Evolutionary conservation across 2,113 vertebrate genomes (phyloP), one percentile per base, ranked within the genome.

Genomic region (Xerus inauris): DNA sequence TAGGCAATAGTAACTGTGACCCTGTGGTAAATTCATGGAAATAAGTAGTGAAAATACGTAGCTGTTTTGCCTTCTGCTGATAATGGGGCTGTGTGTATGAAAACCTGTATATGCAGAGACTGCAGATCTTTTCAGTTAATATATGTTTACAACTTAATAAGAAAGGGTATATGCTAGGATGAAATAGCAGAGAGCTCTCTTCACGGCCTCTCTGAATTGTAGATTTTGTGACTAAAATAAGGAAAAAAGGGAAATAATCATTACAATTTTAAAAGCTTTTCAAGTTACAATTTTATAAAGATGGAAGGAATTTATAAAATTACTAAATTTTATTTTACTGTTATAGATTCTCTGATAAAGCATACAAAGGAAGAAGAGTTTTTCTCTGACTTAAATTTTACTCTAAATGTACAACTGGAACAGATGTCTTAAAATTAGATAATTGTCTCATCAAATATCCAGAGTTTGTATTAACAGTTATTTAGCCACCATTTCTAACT

Each of bases 171-270:
- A 45, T 32, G 32, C 13, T 79, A 7, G 51, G 67, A 72, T 30
- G 1, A 91, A 95, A 59, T 3, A 14, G 14, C n/a, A 51, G 12
- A 88, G 12, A 51, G 6, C 35, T 96, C 2, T 65, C 35, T 14
- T 72, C 19, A 35, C 10, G 4, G 26, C 42, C 26, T 71, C 51
- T 65, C 49, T 47, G 45, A 80, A 54, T 79, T 89, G 22, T 76
- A 54, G 83, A 76, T 93, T 95, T 76, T 20, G 5, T 57, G 1
- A 87, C 32, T 84, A 86, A 86, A 64, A 94, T 92, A 20, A 69
- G 8, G 8, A 86, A 42, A 94, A 94, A 86, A 87, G 51, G 95
- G 97, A 97, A 97, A 93, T 94, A 97, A 94, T 94, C 79, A 93
- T 62, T 89, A 95, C 96, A 92, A 92, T 54, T 95, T 85, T n/a